Percentiles rank a stretch among this genome's conserved stretches.
Conservation (phyloP, 2,797 vertebrate species). For the Schizopygopsis malacanthus region DNA sequence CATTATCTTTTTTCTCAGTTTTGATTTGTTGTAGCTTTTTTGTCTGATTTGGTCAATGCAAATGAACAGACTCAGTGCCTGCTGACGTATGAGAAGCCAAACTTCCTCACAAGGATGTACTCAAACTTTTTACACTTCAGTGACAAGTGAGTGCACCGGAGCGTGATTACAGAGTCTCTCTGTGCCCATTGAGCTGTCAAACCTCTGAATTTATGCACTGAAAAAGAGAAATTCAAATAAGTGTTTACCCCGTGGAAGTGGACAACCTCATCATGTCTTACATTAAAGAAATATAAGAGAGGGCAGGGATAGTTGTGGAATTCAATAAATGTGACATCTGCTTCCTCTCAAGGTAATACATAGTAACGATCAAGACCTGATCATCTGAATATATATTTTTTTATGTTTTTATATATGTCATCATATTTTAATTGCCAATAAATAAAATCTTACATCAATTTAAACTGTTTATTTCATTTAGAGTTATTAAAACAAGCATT, state of each 20-base stretch:
- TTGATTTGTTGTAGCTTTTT: no score
- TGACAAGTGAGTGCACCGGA: constrained; percentile 17
- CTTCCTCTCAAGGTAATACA: background rate
- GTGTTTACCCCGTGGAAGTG: background rate
- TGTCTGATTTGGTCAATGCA: no score
- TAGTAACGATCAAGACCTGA: background rate
- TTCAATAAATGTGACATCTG: background rate
- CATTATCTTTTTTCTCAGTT: background rate
- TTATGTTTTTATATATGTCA: background rate
- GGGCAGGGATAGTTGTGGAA: background rate
- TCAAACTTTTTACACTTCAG: no score
- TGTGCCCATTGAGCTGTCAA: background rate
- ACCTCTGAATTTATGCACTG: background rate
- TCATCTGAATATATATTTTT: background rate
- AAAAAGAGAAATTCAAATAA: background rate
- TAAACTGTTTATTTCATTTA: background rate
- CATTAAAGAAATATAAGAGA: background rate
- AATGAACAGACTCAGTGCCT: no score
- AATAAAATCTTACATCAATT: background rate
- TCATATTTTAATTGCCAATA: background rate
- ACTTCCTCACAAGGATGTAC: no score
- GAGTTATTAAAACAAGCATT: background rate
- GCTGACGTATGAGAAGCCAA: no score
- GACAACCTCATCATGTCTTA: background rate
- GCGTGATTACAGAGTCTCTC: constrained; percentile 26